Evolutionary conservation across 2,888 invertebrate genomes (phyloP), one percentile per base, ranked within the genome.

Genomic region (Orthosia cruda): DNA sequence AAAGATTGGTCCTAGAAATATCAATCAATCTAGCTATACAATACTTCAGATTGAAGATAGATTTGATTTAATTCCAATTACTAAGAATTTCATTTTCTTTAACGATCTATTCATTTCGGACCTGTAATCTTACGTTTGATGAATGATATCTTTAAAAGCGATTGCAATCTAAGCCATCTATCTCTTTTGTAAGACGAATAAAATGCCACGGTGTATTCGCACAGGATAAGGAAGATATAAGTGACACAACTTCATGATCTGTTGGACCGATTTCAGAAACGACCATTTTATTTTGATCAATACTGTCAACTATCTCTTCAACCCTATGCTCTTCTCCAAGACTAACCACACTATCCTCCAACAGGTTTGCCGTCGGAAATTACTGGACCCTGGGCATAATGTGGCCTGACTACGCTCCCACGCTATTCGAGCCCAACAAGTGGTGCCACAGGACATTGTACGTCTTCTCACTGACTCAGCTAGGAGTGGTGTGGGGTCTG

Each of bases 391-490:
- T 98, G 62, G 97, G 97, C 80, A 98, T 98, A 91, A 97, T 98
- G 96, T 98, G 98, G 97, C 98, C 98, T 0, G 97, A 98, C 88
- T 98, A 97, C 93, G 96, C 97, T 0, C 97, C 98, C 1, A 97
- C 97, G 0, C 95, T 98, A 49, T 98, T 97, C 92, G 98, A 98
- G 81, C 98, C 98, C 0, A 98, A 98, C 93, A 97, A 97, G 83
- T 98, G 98, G 98, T 98, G 98, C 91, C 97, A 98, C 91, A 97
- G 97, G 83, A 98, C 98, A 0, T 97, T 98, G 47, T 98, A 98
- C 93, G 97, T 98, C 89, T 98, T 98, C 92, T 97, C 98, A 0
- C 91, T 98, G 74, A 97, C 98, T 55, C 98, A 98, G 90, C 97
- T 98, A 1, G 97, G 97, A 73, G 97, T 98, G 40, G 97, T 98